Conservation (phyloP, 2,797 vertebrate species). For the Semotilus atromaculatus region DNA sequence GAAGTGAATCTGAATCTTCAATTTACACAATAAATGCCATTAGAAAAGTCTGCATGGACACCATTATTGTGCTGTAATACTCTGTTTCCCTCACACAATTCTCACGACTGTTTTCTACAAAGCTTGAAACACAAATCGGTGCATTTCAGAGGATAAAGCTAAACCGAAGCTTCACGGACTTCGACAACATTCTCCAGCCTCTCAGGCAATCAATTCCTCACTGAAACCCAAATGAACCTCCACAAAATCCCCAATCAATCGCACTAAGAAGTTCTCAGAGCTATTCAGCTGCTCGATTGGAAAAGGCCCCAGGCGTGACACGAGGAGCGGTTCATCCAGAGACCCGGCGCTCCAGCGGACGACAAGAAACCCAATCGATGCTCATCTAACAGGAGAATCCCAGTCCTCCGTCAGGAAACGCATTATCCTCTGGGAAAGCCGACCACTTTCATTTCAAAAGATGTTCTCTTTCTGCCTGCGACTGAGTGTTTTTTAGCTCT, state of each 20-base stretch:
- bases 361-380: slow-evolving; percentile 55
- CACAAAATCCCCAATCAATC: slow-evolving; percentile 21
- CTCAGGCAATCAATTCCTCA: slow-evolving; percentile 12
- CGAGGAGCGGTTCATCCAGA: neutral
- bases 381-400: slow-evolving; percentile 56
- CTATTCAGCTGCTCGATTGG: slow-evolving; percentile 25
- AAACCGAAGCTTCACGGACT: neutral
- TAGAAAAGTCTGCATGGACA: neutral
- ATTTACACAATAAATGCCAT: neutral
- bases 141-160: neutral
- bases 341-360: neutral
- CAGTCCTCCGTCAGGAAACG: slow-evolving; percentile 27
- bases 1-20: neutral
- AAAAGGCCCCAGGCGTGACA: neutral
- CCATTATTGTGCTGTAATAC: neutral
- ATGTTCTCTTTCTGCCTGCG: no score
- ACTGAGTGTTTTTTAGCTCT: neutral
- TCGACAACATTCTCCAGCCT: neutral
- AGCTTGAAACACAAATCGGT: neutral
- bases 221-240: slow-evolving; percentile 22
- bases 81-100: neutral
- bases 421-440: neutral
- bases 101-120: neutral
- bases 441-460: slow-evolving; percentile 14
- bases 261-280: neutral